phyloP scores from a whole-genome alignment of 2,113 vertebrate species.

The Xenus cinereus region DNA sequence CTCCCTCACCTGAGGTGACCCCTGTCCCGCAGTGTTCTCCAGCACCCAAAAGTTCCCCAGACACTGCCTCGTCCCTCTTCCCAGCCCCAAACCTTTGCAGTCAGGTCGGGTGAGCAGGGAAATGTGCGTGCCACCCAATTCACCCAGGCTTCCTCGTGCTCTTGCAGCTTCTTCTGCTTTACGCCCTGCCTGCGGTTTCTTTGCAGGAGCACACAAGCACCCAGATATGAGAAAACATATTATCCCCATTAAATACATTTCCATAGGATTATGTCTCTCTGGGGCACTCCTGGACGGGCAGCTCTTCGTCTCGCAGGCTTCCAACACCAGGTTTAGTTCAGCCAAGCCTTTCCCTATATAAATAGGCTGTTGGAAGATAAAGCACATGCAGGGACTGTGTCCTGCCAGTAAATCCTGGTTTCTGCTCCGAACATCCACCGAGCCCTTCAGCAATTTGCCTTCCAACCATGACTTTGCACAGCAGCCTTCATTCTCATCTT shows the following conservation, averaged over 20 bases:
- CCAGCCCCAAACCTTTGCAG: neutral
- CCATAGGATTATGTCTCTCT: neutral
- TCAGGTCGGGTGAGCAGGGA: rapidly evolving
- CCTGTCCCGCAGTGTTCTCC: neutral
- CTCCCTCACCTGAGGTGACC: neutral
- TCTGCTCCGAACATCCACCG: neutral
- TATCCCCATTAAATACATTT: neutral
- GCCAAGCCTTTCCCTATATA: neutral
- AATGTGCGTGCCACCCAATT: rapidly evolving
- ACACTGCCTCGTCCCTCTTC: neutral
- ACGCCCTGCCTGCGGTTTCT: neutral
- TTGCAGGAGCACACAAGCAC: neutral
- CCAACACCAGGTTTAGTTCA: neutral
- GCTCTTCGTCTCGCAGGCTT: neutral
- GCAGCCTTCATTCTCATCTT: neutral
- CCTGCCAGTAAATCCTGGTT: neutral
- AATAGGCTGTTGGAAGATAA: neutral
- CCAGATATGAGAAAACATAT: rapidly evolving
- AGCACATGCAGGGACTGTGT: neutral
- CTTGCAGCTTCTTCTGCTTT: neutral
- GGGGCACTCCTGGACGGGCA: neutral
- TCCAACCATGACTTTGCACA: neutral
- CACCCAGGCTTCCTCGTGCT: rapidly evolving
- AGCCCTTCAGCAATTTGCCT: neutral
- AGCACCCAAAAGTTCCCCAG: rapidly evolving